These are phyloP conservation scores for Myopa tessellatipennis DNA, from an alignment of 2,888 invertebrate genomes.

Conservation along the genomic window DNA sequence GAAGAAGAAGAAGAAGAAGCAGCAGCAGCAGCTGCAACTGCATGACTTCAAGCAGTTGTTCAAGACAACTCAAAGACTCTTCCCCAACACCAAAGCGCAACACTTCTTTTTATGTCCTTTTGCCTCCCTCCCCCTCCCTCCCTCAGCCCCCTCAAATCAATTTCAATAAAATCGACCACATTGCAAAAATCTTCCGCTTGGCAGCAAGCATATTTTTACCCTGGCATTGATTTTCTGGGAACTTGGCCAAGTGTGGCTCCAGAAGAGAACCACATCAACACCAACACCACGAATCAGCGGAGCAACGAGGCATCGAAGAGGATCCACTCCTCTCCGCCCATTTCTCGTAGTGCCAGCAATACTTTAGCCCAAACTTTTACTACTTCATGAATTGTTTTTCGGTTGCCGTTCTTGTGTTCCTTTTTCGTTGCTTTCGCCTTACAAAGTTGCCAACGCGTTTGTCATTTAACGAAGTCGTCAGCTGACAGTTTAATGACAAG, in stretches of 20 bases:
- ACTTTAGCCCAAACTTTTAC: constrained; percentile 23
- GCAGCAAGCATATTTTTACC: constrained; percentile 24
- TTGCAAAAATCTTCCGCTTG: constrained; percentile 16
- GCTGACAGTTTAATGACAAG: constrained; percentile 44
- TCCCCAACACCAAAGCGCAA: neutral
- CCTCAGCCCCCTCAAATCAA: neutral
- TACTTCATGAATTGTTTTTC: neutral
- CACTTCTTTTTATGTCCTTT: neutral
- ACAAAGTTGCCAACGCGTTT: constrained; percentile 34
- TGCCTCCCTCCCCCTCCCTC: neutral
- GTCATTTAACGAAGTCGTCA: constrained; percentile 36
- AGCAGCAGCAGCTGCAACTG: neutral
- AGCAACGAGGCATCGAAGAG: constrained; percentile 7
- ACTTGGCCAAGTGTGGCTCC: neutral
- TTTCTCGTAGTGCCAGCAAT: constrained; percentile 11
- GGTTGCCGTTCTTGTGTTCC: neutral
- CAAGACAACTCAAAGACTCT: too few relatives aligned
- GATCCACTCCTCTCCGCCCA: neutral
- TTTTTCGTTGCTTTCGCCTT: neutral
- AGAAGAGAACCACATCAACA: neutral
- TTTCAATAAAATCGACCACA: constrained; percentile 38
- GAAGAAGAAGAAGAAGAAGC: neutral
- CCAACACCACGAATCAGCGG: neutral
- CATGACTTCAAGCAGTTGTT: neutral
- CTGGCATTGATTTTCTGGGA: constrained; percentile 23